phyloP scores from a whole-genome alignment of 2,888 invertebrate genomes.

The Ennomos erosarius region DNA sequence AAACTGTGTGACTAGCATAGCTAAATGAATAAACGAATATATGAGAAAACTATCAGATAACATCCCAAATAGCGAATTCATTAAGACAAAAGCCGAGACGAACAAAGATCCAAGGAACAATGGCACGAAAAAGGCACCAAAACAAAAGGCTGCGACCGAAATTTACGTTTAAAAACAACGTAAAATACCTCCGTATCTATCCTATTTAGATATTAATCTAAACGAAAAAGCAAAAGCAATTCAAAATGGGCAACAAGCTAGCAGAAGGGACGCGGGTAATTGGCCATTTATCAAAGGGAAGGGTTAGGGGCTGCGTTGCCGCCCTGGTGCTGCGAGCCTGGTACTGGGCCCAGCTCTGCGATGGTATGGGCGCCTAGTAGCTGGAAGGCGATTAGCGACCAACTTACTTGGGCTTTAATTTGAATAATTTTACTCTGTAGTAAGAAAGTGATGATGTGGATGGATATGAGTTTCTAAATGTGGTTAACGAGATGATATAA shows the following conservation, averaged over 20 bases:
- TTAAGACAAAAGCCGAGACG: constrained; percentile 35
- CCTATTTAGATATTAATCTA: constrained; percentile 86
- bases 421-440: too few relatives aligned
- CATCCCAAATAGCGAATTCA: constrained; percentile 28
- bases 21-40: background rate
- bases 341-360: constrained; percentile 25
- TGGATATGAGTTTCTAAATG: too few relatives aligned
- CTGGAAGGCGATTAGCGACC: constrained; percentile 26
- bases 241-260: constrained; percentile 86
- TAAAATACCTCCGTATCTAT: constrained; percentile 84
- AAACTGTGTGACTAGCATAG: too few relatives aligned
- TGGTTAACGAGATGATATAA: too few relatives aligned
- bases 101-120: constrained; percentile 32
- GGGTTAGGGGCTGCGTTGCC: constrained; percentile 79
- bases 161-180: constrained; percentile 85
- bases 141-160: constrained; percentile 71
- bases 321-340: constrained; percentile 62
- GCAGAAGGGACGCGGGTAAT: constrained; percentile 84
- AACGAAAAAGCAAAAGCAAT: constrained; percentile 85
- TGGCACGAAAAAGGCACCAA: constrained; percentile 46
- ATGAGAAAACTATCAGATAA: constrained; percentile 31
- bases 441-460: too few relatives aligned
- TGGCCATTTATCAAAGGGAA: constrained; percentile 86
- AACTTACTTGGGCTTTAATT: constrained; percentile 25
- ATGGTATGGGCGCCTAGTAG: constrained; percentile 5